Evolutionary conservation across 1,140 invertebrate species (phyloP).

Genomic region (Drosophila tani): DNA sequence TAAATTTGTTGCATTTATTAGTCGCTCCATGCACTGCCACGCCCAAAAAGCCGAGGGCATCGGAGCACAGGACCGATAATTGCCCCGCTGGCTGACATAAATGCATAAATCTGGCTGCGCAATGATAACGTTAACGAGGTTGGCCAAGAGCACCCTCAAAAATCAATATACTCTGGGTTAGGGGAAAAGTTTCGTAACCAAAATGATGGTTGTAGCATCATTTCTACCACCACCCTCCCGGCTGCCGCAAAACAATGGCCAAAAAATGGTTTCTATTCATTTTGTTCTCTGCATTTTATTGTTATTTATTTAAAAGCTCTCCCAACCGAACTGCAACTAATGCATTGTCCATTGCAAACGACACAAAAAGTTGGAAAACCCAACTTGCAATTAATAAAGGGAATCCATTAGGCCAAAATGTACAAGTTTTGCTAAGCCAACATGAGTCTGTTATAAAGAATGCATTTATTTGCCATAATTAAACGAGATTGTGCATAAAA

Average conservation of each 20-base stretch:
- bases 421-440: neutral
- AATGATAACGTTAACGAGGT: constrained; percentile 32
- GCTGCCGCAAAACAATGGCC: constrained; percentile 11
- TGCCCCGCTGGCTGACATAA: constrained; percentile 51
- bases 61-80: constrained; percentile 36
- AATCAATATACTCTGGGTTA: constrained; percentile 11
- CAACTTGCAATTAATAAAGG: constrained; percentile 21
- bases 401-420: constrained; percentile 18
- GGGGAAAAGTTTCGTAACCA: constrained; percentile 10
- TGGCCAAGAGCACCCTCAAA: constrained; percentile 4
- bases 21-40: constrained; percentile 32
- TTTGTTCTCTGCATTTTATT: constrained; percentile 18
- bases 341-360: neutral
- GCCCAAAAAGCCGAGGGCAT: constrained; percentile 29
- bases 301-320: constrained; percentile 31
- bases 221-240: neutral
- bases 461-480: constrained; percentile 1
- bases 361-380: neutral
- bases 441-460: neutral
- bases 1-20: constrained; percentile 38
- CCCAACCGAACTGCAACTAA: constrained; percentile 16
- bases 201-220: constrained; percentile 1
- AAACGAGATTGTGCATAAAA: neutral
- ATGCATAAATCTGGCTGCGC: constrained; percentile 54
- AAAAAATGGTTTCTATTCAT: constrained; percentile 6